These are phyloP conservation scores for Pagrus major DNA, from an alignment of 2,113 vertebrate species.

Conservation along the genomic window DNA sequence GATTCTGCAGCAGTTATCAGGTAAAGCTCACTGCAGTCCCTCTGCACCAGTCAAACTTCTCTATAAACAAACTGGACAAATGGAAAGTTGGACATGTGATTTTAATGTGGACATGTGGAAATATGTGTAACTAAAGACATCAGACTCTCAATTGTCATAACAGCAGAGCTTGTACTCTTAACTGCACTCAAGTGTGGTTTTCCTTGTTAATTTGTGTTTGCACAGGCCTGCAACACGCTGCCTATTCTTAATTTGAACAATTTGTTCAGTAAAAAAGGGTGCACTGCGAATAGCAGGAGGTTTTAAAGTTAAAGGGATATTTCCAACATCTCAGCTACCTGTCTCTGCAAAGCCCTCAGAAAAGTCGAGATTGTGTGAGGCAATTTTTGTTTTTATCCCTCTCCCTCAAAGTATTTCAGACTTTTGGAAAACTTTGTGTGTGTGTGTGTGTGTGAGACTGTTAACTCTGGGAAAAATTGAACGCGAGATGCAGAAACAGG, in stretches of 20 bases:
- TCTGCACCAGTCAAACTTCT: not conserved
- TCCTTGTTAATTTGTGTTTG: conserved; percentile 15
- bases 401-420: not conserved
- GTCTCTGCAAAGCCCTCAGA: not conserved
- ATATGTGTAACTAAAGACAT: not conserved
- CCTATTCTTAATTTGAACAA: not conserved
- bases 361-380: not conserved
- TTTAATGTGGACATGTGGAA: conserved; percentile 11
- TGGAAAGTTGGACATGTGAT: conserved; percentile 5
- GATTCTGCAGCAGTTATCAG: not conserved
- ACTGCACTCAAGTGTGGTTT: not conserved
- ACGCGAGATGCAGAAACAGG: not conserved
- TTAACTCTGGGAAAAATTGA: conserved; percentile 10
- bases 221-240: conserved; percentile 1
- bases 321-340: conserved; percentile 13
- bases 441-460: no score
- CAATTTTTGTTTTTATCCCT: not conserved
- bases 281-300: not conserved
- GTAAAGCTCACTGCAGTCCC: not conserved
- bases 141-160: not conserved
- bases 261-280: conserved; percentile 13
- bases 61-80: not conserved
- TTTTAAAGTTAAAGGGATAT: conserved; percentile 4
- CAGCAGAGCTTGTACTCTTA: conserved; percentile 5
- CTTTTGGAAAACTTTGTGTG: not conserved